These are phyloP conservation scores for Pangasius djambal DNA, from an alignment of 2,797 vertebrate species.

Conservation along the genomic window DNA sequence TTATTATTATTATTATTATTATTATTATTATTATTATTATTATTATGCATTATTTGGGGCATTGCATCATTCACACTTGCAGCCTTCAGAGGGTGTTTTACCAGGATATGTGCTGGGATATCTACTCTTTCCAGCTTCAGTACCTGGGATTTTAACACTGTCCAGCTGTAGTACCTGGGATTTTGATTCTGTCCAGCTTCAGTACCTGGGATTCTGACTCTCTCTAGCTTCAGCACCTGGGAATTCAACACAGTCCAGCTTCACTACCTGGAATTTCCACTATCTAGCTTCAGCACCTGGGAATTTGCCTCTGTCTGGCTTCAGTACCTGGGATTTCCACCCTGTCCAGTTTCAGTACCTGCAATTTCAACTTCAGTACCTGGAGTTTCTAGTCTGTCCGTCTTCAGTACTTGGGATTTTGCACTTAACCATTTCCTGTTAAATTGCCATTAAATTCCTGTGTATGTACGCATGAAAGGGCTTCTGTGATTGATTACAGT, in stretches of 20 bases:
- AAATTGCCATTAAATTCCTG: neutral
- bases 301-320: too few species aligned
- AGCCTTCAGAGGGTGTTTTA: neutral
- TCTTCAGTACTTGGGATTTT: neutral
- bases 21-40: too few species aligned
- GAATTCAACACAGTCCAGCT: neutral
- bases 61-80: neutral
- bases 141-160: neutral
- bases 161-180: neutral
- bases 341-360: neutral
- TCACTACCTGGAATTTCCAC: neutral
- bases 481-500: neutral
- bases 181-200: neutral
- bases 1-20: too few species aligned
- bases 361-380: neutral
- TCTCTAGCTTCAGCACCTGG: neutral
- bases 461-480: neutral
- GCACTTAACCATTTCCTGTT: neutral
- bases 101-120: neutral
- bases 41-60: neutral
- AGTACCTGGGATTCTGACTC: neutral
- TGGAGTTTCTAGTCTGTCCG: too few species aligned
- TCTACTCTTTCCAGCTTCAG: too few species aligned
- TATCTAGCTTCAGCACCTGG: neutral
- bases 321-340: neutral